Evolutionary conservation across 2,888 invertebrate species (phyloP).

Genomic region (Philereme transversata): DNA sequence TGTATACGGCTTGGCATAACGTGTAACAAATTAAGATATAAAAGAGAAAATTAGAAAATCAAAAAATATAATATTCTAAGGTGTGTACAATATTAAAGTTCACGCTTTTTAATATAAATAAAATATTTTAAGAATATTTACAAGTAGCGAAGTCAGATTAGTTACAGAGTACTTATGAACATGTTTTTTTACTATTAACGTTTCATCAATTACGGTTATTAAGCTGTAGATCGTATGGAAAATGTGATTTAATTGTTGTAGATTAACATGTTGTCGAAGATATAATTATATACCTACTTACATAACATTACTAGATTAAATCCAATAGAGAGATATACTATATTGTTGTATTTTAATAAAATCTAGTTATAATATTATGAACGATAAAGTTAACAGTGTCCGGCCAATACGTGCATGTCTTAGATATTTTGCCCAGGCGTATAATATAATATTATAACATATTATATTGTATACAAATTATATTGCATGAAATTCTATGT

Average conservation of each 20-base stretch:
- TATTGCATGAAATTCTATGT: constrained; percentile 62
- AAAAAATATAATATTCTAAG: constrained; percentile 64
- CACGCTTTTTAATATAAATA: constrained; percentile 61
- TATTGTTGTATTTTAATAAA: constrained; percentile 77
- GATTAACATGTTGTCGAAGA: constrained; percentile 73
- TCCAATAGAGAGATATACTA: constrained; percentile 76
- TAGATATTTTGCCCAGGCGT: constrained; percentile 70
- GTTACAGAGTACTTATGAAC: constrained; percentile 74
- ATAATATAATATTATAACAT: constrained; percentile 53
- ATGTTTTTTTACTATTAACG: constrained; percentile 53
- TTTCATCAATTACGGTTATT: constrained; percentile 62
- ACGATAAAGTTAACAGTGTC: constrained; percentile 71
- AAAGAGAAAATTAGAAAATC: constrained; percentile 57
- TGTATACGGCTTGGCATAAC: constrained; percentile 79
- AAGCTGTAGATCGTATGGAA: constrained; percentile 66
- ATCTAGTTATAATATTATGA: constrained; percentile 63
- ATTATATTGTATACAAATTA: constrained; percentile 58
- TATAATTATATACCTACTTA: constrained; percentile 68
- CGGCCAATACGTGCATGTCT: constrained; percentile 76
- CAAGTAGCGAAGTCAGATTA: constrained; percentile 70
- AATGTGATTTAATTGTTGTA: constrained; percentile 83
- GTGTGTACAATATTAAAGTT: constrained; percentile 80
- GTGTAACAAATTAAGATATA: constrained; percentile 74
- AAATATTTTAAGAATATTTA: constrained; percentile 81
- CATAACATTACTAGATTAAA: constrained; percentile 73